Conservation (phyloP, 2,888 invertebrate genomes). For the Leptarthrus brevirostris region DNA sequence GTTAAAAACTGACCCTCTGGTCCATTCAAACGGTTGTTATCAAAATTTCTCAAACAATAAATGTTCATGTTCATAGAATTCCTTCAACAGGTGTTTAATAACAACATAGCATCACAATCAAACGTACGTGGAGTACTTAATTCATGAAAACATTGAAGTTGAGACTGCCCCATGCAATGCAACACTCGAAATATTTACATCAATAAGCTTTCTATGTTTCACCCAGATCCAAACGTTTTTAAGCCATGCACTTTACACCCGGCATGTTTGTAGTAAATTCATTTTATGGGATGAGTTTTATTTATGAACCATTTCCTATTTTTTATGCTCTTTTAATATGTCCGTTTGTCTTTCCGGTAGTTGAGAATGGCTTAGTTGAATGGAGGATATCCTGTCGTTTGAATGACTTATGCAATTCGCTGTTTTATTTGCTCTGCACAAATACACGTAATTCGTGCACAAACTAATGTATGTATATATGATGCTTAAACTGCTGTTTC, state of each 20-base stretch:
- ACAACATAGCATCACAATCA: neutral
- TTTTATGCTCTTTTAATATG: conserved; percentile 1
- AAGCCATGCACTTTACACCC: conserved; percentile 9
- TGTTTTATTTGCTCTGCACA: neutral
- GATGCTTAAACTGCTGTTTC: no score
- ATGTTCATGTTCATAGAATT: neutral
- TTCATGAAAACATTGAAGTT: neutral
- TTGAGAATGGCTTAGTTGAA: neutral
- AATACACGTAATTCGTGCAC: no score
- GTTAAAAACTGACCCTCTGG: no score
- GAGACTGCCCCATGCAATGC: neutral
- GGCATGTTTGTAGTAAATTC: neutral
- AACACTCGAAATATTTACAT: neutral
- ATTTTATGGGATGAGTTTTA: neutral
- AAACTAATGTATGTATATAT: no score
- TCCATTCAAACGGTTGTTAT: no score
- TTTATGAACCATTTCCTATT: conserved; percentile 17
- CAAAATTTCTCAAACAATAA: no score
- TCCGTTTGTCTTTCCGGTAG: neutral
- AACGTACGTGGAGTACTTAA: neutral
- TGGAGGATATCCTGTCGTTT: neutral
- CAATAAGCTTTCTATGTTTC: neutral
- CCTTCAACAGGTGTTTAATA: neutral
- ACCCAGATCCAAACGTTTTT: no score
- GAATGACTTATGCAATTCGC: neutral